Evolutionary conservation across 1,140 invertebrate genomes (phyloP), one percentile per base, ranked within the genome.

Genomic region (Wiebesia pumilae): DNA sequence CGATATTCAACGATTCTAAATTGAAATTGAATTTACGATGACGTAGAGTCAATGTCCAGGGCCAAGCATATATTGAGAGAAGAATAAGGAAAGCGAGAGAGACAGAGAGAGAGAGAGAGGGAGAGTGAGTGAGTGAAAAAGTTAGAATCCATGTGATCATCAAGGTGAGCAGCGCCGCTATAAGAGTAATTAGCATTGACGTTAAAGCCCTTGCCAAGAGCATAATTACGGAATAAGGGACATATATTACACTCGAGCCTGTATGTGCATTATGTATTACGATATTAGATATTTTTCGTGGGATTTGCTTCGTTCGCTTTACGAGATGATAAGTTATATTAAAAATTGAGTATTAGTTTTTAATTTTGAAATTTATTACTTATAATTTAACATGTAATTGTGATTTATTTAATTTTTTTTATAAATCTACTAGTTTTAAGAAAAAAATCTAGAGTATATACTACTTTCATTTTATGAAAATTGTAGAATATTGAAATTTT

Each of bases 1-100:
- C 43, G 33, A 35, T 24, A 24, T 75, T 0, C 71, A 75, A n/a
- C 40, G 71, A 75, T 81, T 73, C 69, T 43, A 40, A 7, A 65
- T 30, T 47, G 35, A 81, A 89, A 89, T 89, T 69, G 81, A 89
- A 88, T 89, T 88, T 69, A 80, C 86, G 83, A 81, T 81, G 83
- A 81, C 71, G 86, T 30, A 75, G 81, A 87, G 86, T 77, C 83
- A 65, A 85, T 79, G 83, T 81, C 81, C 87, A 69, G 71, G 67
- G 69, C 30, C 21, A 21, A 27, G n/a, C 35, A 71, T 33, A 69
- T 69, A 40, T 38, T 77, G n/a, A 69, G 67, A 69, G 67, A 65
- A 30, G 27, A 3, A 65, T n/a, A n/a, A n/a, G n/a, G n/a, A n/a
- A n/a, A n/a, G n/a, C n/a, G 73, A 40, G 75, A 78, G 43, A 47